Conservation (phyloP, 92 coral and sea anemone genomes). For the Pocillopora meandrina region DNA sequence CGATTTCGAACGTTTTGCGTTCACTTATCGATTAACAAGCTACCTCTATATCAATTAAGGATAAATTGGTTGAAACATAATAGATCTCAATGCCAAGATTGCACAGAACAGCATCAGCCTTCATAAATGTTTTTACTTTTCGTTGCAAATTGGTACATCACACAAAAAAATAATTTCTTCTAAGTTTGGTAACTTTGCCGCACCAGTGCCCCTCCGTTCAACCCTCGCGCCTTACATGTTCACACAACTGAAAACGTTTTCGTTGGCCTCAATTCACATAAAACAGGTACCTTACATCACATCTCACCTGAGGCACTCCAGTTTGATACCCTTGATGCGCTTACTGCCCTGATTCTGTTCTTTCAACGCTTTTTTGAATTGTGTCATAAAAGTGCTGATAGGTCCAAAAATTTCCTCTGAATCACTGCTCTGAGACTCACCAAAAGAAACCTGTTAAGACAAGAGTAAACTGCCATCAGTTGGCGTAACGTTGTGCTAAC, state of each 20-base stretch:
- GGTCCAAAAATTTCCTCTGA: conserved; percentile 89
- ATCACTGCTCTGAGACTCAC: conserved; percentile 86
- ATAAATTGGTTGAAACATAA: no score
- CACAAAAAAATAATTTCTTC: not conserved
- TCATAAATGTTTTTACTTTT: no score
- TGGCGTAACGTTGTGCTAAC: not conserved
- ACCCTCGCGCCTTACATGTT: not conserved
- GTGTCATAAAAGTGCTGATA: conserved; percentile 69
- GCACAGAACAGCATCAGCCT: no score
- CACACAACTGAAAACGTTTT: not conserved
- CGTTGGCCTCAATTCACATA: no score
- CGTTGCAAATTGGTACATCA: no score
- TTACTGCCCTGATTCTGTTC: conserved; percentile 55
- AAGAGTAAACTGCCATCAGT: not conserved
- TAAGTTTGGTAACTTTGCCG: not conserved
- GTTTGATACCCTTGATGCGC: conserved; percentile 54
- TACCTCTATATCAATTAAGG: no score
- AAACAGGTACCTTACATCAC: not conserved
- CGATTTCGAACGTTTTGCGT: no score
- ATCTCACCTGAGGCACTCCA: conserved; percentile 72
- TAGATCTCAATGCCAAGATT: no score
- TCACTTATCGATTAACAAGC: no score
- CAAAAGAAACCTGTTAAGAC: conserved; percentile 64
- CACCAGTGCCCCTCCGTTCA: not conserved
- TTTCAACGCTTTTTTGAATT: conserved; percentile 70